Evolutionary conservation across 2,113 vertebrate species (phyloP), one percentile per base, ranked within the genome.

Genomic region (Petaurus breviceps): DNA sequence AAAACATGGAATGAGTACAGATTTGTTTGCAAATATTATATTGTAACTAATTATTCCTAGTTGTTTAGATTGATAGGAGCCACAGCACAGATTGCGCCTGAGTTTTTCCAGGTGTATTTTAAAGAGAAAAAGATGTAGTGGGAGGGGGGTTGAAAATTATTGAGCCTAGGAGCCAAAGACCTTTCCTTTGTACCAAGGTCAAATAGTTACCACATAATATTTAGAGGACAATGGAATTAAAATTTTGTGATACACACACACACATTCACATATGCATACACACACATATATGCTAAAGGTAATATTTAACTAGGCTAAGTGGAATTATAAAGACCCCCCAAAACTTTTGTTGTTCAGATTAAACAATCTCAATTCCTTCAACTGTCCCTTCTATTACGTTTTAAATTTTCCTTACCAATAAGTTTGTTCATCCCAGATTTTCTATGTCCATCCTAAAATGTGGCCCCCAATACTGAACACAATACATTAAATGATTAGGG

Each of bases 11-110:
- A 12, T 57, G 6, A 37, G 49, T 92, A 25, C 0, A 92, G 25
- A 1, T 94, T 47, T 43, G 89, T 91, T 96, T 95, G 28, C 0
- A 95, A 96, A 97, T 28, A 46, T 24, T 89, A 95, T 19, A 53
- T n/a, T 52, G 6, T 7, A 95, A 25, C 47, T 94, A 93, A 94
- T 95, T 96, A 16, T 90, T 95, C 3, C 23, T n/a, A 9, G 8
- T 51, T 91, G 8, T 50, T 77, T 43, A 93, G 51, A 93, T 61
- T 84, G n/a, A 43, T 84, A 43, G n/a, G n/a, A 84, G n/a, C n/a
- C 68, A 23, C 1, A 77, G n/a, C 37, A 43, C 2, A 84, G 68
- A 68, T 68, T 84, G n/a, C 43, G 7, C n/a, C 68, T 43, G 68
- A 84, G 16, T 84, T 84, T 84, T 2, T 84, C 68, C 68, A 84